These are phyloP conservation scores for Hepsetus odoe DNA, from an alignment of 2,113 vertebrate genomes.

Conservation along the genomic window DNA sequence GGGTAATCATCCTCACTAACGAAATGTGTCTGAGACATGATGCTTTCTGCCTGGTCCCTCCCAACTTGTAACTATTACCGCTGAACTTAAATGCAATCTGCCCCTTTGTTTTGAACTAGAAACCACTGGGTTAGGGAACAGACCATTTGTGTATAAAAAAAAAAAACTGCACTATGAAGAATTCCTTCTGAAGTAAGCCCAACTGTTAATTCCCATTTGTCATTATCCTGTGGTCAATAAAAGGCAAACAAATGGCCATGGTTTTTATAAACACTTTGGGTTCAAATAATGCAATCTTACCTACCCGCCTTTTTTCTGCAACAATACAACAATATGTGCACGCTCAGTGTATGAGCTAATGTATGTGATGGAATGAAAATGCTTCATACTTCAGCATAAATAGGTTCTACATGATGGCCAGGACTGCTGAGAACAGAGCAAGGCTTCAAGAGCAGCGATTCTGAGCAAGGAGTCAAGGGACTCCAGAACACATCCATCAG, in stretches of 20 bases:
- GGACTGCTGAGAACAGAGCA: conserved; percentile 3
- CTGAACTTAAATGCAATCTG: too few species aligned
- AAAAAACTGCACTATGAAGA: not conserved
- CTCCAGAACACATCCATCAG: not conserved
- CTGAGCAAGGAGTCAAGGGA: conserved; percentile 2
- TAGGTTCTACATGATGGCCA: not conserved
- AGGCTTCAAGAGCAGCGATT: conserved; percentile 1
- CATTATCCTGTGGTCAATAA: not conserved
- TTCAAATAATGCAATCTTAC: too few species aligned
- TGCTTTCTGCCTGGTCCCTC: too few species aligned
- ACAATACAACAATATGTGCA: not conserved
- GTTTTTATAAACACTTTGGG: too few species aligned
- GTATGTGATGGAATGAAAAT: not conserved
- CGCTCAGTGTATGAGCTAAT: not conserved
- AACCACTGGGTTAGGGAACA: not conserved
- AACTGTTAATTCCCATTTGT: not conserved
- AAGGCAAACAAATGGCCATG: not conserved
- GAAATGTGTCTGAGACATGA: too few species aligned
- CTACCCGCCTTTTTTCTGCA: too few species aligned
- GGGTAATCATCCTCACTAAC: too few species aligned
- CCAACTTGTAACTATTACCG: too few species aligned
- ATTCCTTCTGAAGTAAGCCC: not conserved
- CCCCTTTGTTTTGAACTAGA: too few species aligned
- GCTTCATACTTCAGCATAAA: not conserved
- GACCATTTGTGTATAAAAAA: not conserved